Conservation (phyloP, 2,888 invertebrate species). For the Parascotia fuliginaria region DNA sequence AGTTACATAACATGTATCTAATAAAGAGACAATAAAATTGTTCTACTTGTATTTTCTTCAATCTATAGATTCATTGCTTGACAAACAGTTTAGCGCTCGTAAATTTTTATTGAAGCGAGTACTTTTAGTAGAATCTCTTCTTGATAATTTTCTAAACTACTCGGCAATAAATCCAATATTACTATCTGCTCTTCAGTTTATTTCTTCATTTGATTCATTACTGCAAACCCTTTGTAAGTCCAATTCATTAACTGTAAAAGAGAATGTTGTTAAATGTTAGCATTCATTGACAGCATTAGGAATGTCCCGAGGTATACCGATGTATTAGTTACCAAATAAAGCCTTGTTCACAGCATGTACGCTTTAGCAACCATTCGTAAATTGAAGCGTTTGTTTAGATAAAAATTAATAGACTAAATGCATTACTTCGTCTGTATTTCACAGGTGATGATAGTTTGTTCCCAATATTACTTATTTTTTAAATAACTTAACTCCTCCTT, state of each 20-base stretch:
- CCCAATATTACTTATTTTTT: too few relatives aligned
- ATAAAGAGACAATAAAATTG: too few relatives aligned
- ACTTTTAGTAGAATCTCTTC: neutral
- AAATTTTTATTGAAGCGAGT: neutral
- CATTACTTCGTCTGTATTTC: too few relatives aligned
- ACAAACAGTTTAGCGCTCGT: neutral
- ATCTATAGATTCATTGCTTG: neutral
- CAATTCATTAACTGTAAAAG: slow-evolving; percentile 68
- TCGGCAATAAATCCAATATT: neutral
- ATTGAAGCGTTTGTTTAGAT: too few relatives aligned
- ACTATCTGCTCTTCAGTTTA: slow-evolving; percentile 11
- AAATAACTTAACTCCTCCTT: too few relatives aligned
- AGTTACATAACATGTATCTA: too few relatives aligned
- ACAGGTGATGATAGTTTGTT: too few relatives aligned
- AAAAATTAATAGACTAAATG: too few relatives aligned
- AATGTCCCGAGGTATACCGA: slow-evolving; percentile 6
- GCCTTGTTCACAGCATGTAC: slow-evolving; percentile 1
- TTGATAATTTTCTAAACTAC: neutral
- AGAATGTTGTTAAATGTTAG: slow-evolving; percentile 20
- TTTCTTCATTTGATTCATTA: slow-evolving; percentile 68
- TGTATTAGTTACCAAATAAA: slow-evolving; percentile 16
- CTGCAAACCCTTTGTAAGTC: slow-evolving; percentile 69
- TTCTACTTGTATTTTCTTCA: neutral
- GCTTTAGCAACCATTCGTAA: neutral
- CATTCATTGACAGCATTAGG: slow-evolving; percentile 4